Evolutionary conservation across 1,140 invertebrate genomes (phyloP), one percentile per base, ranked within the genome.

Genomic region (Calycopis cecrops): DNA sequence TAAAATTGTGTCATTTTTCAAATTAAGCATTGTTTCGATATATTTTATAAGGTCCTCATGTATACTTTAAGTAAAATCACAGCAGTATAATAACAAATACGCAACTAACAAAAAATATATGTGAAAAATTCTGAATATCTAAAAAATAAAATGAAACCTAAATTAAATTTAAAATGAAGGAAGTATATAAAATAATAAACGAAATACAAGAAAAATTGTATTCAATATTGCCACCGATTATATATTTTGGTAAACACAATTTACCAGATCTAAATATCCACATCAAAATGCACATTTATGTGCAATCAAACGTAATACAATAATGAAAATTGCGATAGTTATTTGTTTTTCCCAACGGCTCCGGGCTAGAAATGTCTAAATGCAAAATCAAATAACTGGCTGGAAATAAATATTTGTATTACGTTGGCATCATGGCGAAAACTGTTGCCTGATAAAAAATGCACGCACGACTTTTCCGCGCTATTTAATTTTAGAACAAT

Each of bases 401-500:
- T 21, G n/a, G n/a, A 49, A 49, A 28, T 49, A 49, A 33, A 34
- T 18, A 12, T 14, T 16, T 14, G 40, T 44, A 16, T 14, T 40
- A 49, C 21, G 3, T 48, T 48, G 47, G 47, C 17, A 49, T 33
- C n/a, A 49, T 10, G 48, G 12, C 40, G 9, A 1, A 48, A 53
- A 52, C n/a, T 21, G 38, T 48, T 55, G 52, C 42, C 35, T 55
- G 52, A 55, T 57, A 58, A 58, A 59, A 62, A 57, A 54, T 55
- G 55, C 60, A 65, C 62, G 65, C 67, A 62, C 60, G 67, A 61
- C 48, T 74, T 69, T 69, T 54, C 56, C 65, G 66, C 66, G 71
- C 62, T 63, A 66, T 76, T 67, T 71, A 68, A 74, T 70, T 69
- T 69, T 70, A 69, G 71, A 75, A 79, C 74, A 77, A 77, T 74